phyloP scores from a whole-genome alignment of 2,797 vertebrate genomes.

The Intellagama lesueurii region DNA sequence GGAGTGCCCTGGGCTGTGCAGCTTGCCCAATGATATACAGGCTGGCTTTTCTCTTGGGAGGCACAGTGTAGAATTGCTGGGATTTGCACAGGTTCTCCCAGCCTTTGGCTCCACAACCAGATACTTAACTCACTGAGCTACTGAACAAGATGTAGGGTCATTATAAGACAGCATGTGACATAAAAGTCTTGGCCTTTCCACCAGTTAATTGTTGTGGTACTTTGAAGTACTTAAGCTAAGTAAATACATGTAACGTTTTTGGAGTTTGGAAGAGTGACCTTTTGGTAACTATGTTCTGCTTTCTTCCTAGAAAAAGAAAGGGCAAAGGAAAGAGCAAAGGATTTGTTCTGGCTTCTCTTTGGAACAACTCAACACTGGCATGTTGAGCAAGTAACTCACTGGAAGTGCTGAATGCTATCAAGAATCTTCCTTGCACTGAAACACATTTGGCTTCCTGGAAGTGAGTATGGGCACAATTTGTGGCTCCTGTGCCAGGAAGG shows the following conservation, averaged over 20 bases:
- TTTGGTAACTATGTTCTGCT: too few species aligned
- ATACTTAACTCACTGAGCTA: too few species aligned
- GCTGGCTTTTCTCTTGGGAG: too few species aligned
- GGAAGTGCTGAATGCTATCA: slow-evolving; percentile 30
- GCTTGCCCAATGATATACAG: too few species aligned
- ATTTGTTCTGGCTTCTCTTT: slow-evolving; percentile 19
- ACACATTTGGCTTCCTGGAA: slow-evolving; percentile 55
- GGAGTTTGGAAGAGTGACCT: too few species aligned
- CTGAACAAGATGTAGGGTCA: too few species aligned
- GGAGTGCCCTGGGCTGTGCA: too few species aligned
- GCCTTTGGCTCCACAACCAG: too few species aligned
- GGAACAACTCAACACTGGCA: neutral
- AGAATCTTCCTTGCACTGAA: slow-evolving; percentile 29
- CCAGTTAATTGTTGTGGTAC: neutral
- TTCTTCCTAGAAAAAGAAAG: neutral
- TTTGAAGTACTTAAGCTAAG: neutral
- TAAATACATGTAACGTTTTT: neutral
- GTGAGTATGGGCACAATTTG: slow-evolving; percentile 13
- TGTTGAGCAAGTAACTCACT: slow-evolving; percentile 13
- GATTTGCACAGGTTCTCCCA: too few species aligned
- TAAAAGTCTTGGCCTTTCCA: neutral
- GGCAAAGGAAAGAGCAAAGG: slow-evolving; percentile 18
- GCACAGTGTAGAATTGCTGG: too few species aligned
- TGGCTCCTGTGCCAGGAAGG: neutral
- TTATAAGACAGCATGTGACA: neutral